Conservation (phyloP, 92 coral and sea anemone genomes). For the Diadumene lineata region DNA sequence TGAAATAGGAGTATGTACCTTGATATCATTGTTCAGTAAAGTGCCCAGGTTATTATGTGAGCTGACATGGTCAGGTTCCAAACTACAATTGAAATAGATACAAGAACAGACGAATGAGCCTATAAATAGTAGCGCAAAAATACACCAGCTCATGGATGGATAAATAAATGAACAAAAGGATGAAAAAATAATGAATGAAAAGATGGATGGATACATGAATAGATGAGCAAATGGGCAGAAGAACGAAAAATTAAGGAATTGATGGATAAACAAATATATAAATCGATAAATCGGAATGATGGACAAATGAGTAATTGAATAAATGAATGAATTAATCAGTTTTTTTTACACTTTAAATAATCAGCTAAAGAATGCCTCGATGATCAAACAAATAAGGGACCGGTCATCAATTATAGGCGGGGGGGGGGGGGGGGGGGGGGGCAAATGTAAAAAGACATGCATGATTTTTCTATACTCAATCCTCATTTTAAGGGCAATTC, state of each 20-base stretch:
- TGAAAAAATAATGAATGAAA: neutral
- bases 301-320: neutral
- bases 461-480: too few relatives aligned
- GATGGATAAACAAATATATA: neutral
- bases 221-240: neutral
- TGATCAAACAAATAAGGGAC: too few relatives aligned
- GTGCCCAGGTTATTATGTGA: constrained; percentile 89
- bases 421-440: too few relatives aligned
- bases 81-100: constrained; percentile 24
- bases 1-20: constrained; percentile 58
- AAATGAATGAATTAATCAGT: neutral
- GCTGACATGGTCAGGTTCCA: constrained; percentile 85
- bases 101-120: too few relatives aligned
- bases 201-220: neutral
- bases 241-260: neutral
- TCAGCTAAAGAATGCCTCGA: too few relatives aligned
- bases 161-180: neutral
- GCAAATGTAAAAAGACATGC: too few relatives aligned
- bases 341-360: too few relatives aligned
- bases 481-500: too few relatives aligned
- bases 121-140: too few relatives aligned
- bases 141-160: neutral
- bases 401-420: too few relatives aligned
- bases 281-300: neutral
- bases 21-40: constrained; percentile 46